phyloP scores from a whole-genome alignment of 2,888 invertebrate species.

The Phragmatobia fuliginosa region DNA sequence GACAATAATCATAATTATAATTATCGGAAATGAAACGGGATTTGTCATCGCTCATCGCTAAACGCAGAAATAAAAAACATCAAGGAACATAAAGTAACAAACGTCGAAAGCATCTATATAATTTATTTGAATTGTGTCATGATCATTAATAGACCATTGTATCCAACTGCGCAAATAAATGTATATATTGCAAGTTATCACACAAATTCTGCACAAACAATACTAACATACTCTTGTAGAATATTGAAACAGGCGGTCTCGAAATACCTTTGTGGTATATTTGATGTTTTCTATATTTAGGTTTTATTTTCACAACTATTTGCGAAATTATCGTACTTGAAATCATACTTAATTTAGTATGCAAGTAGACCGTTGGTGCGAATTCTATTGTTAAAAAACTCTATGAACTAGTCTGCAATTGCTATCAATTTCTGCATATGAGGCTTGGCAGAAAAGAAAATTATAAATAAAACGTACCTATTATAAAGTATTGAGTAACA shows the following conservation, averaged over 20 bases:
- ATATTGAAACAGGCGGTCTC: constrained; percentile 62
- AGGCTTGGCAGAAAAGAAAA: neutral
- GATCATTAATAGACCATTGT: constrained; percentile 70
- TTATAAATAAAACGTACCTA: neutral
- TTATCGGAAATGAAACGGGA: constrained; percentile 22
- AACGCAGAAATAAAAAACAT: constrained; percentile 28
- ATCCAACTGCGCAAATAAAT: constrained; percentile 65
- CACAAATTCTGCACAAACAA: constrained; percentile 36
- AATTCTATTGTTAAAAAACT: neutral
- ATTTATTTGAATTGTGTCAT: constrained; percentile 64
- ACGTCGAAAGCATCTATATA: constrained; percentile 35
- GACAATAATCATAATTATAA: constrained; percentile 15
- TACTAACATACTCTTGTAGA: constrained; percentile 27
- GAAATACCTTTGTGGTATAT: constrained; percentile 45
- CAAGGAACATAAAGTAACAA: constrained; percentile 20
- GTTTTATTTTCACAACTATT: constrained; percentile 18
- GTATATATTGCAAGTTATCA: constrained; percentile 12
- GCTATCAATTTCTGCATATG: neutral
- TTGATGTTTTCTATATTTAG: constrained; percentile 24
- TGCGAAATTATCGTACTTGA: constrained; percentile 8
- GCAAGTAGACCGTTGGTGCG: constrained; percentile 15
- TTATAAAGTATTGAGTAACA: neutral
- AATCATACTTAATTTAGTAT: constrained; percentile 32
- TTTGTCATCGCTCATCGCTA: constrained; percentile 26
- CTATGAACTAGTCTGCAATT: neutral